Evolutionary conservation across 2,113 vertebrate species (phyloP), one percentile per base, ranked within the genome.

Genomic region (Thryonomys swinderianus): DNA sequence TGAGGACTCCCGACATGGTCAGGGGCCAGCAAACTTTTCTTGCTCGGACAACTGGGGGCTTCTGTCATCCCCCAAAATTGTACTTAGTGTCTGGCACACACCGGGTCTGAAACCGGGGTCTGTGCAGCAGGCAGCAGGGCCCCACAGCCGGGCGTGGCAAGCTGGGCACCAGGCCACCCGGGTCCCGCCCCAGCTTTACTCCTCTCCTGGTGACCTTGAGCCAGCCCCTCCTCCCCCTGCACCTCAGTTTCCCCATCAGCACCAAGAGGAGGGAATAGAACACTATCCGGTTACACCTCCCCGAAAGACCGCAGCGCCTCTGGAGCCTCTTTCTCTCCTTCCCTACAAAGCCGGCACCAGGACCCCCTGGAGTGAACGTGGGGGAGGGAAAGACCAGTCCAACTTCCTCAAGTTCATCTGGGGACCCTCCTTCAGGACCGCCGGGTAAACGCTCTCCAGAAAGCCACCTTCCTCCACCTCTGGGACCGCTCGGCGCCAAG

Each of bases 351-450:
- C 53, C 0, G 2, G 17, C 23, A 21, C 34, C 42, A 7, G 40
- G 73, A 30, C 10, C 62, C 64, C n/a, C 37, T 51, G 59, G 57
- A 40, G 79, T 25, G 61, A 53, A 67, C 5, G 23, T 32, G 23
- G 76, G 79, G 20, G 0, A 32, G 9, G 23, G 14, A 21, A 91
- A 64, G 84, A 27, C 34, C n/a, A 2, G 5, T 76, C 37, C 59
- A 97, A 97, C 96, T 97, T 97, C 90, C 90, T 64, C 88, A 93
- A 96, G 94, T 97, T 95, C 93, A 74, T 27, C 81, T 40, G 85
- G 53, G 66, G 45, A 80, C 78, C 79, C 64, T 12, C 21, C 0
- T 5, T 45, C 59, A 55, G 66, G 62, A 73, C 0, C 11, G 4
- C 62, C 81, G 27, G 0, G 18, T 67, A 85, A 34, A 7, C 25